Base-by-base conservation (phyloP, 2,888 invertebrate species). In the Panzeria rudis region DNA sequence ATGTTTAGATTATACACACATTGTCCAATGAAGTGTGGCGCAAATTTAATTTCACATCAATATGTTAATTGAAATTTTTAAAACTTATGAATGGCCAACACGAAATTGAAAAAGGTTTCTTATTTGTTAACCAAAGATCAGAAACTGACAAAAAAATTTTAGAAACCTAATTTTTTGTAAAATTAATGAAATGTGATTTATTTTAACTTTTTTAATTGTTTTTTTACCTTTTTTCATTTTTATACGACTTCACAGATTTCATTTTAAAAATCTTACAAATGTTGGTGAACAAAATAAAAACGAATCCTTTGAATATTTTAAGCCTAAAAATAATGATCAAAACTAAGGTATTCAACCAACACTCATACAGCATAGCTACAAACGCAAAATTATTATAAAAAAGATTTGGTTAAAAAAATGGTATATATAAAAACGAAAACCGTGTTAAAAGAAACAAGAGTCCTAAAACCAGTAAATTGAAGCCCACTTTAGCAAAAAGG, bases 391-490 rank as follows among this genome's bases (percentile, higher is more conserved):
- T 50, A 52, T 23, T 52, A 52, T 23, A 29, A n/a, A 56, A 13
- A 29, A 56, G 3, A 29, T 29, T 29, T 29, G 2, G 29, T 29
- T 29, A 29, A 29, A 29, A 15, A 15, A 50, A 66, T 13, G 29
- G 15, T n/a, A 2, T 9, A 35, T 0, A 47, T 2, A 64, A 9
- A 29, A 1, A 5, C 25, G 8, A 20, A 20, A 17, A 20, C 3
- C 35, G 32, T 29, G 47, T 41, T 11, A 73, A 64, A 35, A n/a
- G 2, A 41, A 81, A 52, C 11, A 17, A 62, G 41, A 77, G 72
- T 72, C 38, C n/a, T 56, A 54, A 73, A 83, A 25, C 59, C 68
- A 78, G 73, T 56, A 78, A 78, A 79, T 75, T 83, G 62, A 69
- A 83, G 68, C 38, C 50, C 56, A 75, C 66, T 77, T 77, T 68